These are phyloP conservation scores for Aporrectodea caliginosa DNA, from an alignment of 1,140 invertebrate species.

Conservation along the genomic window DNA sequence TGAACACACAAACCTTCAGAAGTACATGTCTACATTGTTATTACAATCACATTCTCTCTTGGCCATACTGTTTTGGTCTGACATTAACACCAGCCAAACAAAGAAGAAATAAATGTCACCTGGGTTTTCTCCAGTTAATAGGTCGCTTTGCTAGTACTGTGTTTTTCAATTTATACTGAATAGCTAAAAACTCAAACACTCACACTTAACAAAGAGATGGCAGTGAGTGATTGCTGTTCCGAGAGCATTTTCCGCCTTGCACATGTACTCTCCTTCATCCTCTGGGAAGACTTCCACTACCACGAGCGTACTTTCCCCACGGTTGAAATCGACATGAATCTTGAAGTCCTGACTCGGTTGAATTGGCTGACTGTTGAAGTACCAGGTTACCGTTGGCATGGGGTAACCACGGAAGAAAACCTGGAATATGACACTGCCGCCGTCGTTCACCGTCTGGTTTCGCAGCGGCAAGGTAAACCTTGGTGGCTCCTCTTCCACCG, in stretches of 20 bases:
- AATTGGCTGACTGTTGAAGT: constrained; percentile 47
- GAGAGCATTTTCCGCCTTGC: constrained; percentile 83
- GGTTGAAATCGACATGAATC: constrained; percentile 44
- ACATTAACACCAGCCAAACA: no score
- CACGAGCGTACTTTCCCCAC: constrained; percentile 59
- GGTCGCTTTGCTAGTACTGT: no score
- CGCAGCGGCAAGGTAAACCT: constrained; percentile 48
- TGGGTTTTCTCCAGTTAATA: no score
- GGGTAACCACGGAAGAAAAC: constrained; percentile 47
- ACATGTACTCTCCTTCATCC: constrained; percentile 82
- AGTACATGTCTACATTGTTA: no score
- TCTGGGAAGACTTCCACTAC: constrained; percentile 91
- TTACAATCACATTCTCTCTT: no score
- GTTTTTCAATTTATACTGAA: no score
- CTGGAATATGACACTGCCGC: constrained; percentile 44
- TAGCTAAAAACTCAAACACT: no score
- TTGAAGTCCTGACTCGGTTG: constrained; percentile 47
- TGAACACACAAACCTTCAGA: no score
- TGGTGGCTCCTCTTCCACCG: constrained; percentile 36
- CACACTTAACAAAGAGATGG: constrained; percentile 31
- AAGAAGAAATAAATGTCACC: no score
- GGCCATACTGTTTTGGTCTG: no score
- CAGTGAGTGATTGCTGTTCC: constrained; percentile 60
- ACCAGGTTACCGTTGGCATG: constrained; percentile 52
- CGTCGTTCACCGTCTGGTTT: constrained; percentile 44